Percentiles rank a stretch among this genome's conserved stretches.
phyloP scores from a whole-genome alignment of 2,113 vertebrate species.

The Pachypanchax playfairii region DNA sequence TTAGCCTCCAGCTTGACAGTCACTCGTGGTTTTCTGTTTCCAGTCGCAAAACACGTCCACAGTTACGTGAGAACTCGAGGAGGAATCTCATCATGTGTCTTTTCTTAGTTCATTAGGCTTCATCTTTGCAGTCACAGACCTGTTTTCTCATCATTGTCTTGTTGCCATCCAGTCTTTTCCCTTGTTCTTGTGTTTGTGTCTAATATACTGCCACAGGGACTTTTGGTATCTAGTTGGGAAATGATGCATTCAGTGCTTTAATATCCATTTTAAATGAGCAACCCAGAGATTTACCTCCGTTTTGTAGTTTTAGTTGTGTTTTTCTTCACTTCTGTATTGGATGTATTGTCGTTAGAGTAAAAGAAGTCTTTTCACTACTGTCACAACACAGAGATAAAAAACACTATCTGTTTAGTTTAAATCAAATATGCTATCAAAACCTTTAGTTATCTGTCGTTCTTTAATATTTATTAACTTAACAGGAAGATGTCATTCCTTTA shows the following conservation, averaged over 20 bases:
- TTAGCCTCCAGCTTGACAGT: constrained; percentile 57
- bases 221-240: constrained; percentile 26
- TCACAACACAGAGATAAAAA: too few species aligned
- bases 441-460: background rate
- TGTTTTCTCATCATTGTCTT: constrained; percentile 15
- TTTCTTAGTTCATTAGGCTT: constrained; percentile 47
- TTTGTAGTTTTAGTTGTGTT: background rate
- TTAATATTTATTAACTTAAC: background rate
- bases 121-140: constrained; percentile 9
- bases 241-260: constrained; percentile 23
- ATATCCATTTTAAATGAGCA: constrained; percentile 19
- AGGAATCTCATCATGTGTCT: constrained; percentile 18
- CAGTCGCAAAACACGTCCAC: constrained; percentile 44
- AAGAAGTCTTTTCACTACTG: background rate
- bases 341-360: background rate
- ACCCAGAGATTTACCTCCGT: constrained; percentile 10
- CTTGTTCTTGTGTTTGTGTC: constrained; percentile 19
- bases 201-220: constrained; percentile 21
- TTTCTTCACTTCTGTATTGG: background rate
- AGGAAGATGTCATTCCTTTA: too few species aligned
- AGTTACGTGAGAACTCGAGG: constrained; percentile 23
- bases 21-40: constrained; percentile 48
- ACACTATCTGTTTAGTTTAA: too few species aligned
- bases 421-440: too few species aligned
- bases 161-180: constrained; percentile 8